Percentiles rank a stretch among this genome's conserved stretches.
These are phyloP conservation scores for Ophioninae sp. DNA, from an alignment of 2,888 invertebrate genomes.

Conservation along the genomic window DNA sequence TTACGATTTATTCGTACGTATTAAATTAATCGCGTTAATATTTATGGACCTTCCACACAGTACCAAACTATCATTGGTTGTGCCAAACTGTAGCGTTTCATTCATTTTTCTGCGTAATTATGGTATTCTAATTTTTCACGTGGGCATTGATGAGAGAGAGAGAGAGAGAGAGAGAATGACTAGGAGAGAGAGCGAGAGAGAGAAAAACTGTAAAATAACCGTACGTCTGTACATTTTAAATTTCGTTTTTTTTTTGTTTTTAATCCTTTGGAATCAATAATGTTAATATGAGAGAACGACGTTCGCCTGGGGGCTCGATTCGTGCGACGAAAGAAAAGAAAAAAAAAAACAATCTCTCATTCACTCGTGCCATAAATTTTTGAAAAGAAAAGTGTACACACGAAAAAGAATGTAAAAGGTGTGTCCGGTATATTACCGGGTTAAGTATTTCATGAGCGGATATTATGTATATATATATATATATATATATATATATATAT, in stretches of 20 bases:
- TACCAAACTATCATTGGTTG: conserved; percentile 74
- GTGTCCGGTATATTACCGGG: conserved; percentile 42
- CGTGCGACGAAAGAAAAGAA: conserved; percentile 34
- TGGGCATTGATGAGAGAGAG: conserved; percentile 68
- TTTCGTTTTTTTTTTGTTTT: conserved; percentile 23
- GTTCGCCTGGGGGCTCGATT: conserved; percentile 47
- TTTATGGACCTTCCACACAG: conserved; percentile 64
- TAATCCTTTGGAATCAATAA: conserved; percentile 15
- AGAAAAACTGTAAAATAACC: conserved; percentile 14
- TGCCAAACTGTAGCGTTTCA: conserved; percentile 70
- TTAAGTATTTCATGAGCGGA: conserved; percentile 47
- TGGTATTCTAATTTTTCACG: conserved; percentile 67
- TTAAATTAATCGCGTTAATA: conserved; percentile 54
- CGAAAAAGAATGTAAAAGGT: conserved; percentile 48
- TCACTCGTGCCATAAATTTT: conserved; percentile 74
- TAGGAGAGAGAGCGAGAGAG: not conserved
- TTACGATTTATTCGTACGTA: conserved; percentile 56
- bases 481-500: not conserved
- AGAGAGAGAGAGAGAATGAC: conserved; percentile 21
- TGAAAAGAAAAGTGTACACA: conserved; percentile 52
- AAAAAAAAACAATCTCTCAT: conserved; percentile 59
- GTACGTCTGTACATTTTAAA: conserved; percentile 27
- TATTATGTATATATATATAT: conserved; percentile 32
- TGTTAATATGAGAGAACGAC: conserved; percentile 42
- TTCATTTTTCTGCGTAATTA: conserved; percentile 60